Conservation (phyloP, 64 coral and sea anemone genomes). For the Porites australiensis region DNA sequence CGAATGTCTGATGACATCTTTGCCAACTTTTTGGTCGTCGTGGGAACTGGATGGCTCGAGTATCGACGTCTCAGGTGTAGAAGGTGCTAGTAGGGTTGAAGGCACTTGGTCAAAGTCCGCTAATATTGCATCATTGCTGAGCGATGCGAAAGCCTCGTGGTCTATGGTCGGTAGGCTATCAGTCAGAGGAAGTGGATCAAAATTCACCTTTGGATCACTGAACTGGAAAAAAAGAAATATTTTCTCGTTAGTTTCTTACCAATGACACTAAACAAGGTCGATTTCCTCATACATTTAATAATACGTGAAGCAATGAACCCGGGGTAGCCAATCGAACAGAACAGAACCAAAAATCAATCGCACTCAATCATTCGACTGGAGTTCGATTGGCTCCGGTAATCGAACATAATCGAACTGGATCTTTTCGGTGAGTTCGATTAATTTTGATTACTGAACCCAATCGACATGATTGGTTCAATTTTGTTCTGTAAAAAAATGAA, state of each 20-base stretch:
- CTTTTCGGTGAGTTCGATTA: no score
- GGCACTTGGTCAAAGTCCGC: not conserved
- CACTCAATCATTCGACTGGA: no score
- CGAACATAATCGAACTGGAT: no score
- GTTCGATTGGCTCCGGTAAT: no score
- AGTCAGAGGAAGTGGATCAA: conserved; percentile 9
- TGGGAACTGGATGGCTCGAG: not conserved
- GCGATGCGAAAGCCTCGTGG: conserved; percentile 20
- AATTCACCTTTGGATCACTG: not conserved
- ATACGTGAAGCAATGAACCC: no score
- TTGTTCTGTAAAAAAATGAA: no score
- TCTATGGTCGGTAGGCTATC: conserved; percentile 27
- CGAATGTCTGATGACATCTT: conserved; percentile 18
- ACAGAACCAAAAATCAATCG: no score
- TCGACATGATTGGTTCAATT: no score
- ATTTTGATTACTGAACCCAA: no score
- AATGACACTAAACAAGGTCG: no score
- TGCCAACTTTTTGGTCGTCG: not conserved
- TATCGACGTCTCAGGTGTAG: not conserved
- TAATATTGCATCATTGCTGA: not conserved
- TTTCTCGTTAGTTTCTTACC: not conserved
- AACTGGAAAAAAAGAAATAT: not conserved
- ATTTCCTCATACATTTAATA: no score
- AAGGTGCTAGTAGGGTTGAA: conserved; percentile 38
- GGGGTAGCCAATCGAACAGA: no score